Evolutionary conservation across 1,140 invertebrate genomes (phyloP), one percentile per base, ranked within the genome.

Genomic region (Portunus trituberculatus): DNA sequence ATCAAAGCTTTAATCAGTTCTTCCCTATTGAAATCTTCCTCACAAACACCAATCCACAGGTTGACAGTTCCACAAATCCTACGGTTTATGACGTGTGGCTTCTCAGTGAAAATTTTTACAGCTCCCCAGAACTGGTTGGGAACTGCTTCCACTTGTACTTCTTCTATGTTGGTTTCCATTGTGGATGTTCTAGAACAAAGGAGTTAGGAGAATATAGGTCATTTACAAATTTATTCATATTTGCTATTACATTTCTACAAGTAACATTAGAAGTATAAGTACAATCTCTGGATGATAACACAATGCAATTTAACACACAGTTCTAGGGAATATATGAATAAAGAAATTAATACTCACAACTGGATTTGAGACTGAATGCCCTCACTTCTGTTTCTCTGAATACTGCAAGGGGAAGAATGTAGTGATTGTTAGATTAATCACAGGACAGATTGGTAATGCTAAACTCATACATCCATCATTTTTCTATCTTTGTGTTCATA

Each of bases 11-110:
- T 91, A 0, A 84, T 28, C 32, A 88, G 31, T 16, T 45, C 89
- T 32, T 88, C 39, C 52, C 67, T 76, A 25, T 31, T 46, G 20
- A 39, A 96, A 16, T 89, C 31, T 16, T 92, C 89, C 28, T 84
- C 29, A n/a, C 32, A 46, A n/a, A 88, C 48, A 84, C 93, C 95
- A 91, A 95, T 95, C 91, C 94, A 93, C 48, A 96, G 67, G 87
- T 96, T 95, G 16, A 52, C 48, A 29, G 86, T 82, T n/a, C 96
- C 96, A 93, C 96, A 96, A 29, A 96, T 59, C 76, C 94, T 93
- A 31, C 96, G 92, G 86, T 96, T 96, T 16, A 96, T 91, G 28
- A 96, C 93, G 29, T 96, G 96, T 48, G 96, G 94, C 91, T 95
- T 93, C 88, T 96, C 96, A 16, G 94, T 93, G 92, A 95, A 95